A percentile compares a stretch with the other conserved stretches of the same genome.
These are phyloP conservation scores for Zelleria hepariella DNA, from an alignment of 2,888 invertebrate species.

Conservation along the genomic window DNA sequence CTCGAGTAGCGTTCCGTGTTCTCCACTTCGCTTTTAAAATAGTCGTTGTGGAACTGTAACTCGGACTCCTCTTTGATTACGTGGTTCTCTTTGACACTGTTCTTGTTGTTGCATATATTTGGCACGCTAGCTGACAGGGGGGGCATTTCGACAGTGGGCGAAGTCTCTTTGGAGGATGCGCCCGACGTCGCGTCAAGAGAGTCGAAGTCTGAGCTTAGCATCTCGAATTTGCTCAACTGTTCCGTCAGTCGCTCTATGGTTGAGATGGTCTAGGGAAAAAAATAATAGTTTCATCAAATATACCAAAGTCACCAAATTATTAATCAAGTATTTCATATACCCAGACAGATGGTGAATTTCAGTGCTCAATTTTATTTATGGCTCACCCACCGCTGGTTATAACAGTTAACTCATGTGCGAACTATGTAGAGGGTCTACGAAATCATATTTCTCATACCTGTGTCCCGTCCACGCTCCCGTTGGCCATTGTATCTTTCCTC, in stretches of 20 bases:
- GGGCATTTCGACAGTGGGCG: conserved; percentile 68
- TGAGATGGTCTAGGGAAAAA: conserved; percentile 69
- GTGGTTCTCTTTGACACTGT: conserved; percentile 18
- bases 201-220: conserved; percentile 81
- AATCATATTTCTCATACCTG: too few relatives aligned
- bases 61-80: conserved; percentile 29
- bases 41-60: conserved; percentile 51
- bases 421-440: too few relatives aligned
- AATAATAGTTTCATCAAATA: not conserved
- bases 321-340: too few relatives aligned
- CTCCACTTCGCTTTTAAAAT: conserved; percentile 51
- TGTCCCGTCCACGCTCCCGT: not conserved
- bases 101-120: conserved; percentile 33
- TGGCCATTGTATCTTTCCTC: conserved; percentile 27
- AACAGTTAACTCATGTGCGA: too few relatives aligned
- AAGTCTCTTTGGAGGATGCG: conserved; percentile 73
- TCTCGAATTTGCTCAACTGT: conserved; percentile 79
- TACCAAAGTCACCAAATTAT: too few relatives aligned
- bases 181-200: conserved; percentile 74
- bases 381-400: too few relatives aligned
- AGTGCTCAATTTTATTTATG: too few relatives aligned
- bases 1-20: not conserved
- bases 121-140: conserved; percentile 46
- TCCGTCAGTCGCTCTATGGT: conserved; percentile 85
- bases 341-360: too few relatives aligned